Base-by-base conservation (phyloP, 2,113 vertebrate genomes). In the Turnix velox region DNA sequence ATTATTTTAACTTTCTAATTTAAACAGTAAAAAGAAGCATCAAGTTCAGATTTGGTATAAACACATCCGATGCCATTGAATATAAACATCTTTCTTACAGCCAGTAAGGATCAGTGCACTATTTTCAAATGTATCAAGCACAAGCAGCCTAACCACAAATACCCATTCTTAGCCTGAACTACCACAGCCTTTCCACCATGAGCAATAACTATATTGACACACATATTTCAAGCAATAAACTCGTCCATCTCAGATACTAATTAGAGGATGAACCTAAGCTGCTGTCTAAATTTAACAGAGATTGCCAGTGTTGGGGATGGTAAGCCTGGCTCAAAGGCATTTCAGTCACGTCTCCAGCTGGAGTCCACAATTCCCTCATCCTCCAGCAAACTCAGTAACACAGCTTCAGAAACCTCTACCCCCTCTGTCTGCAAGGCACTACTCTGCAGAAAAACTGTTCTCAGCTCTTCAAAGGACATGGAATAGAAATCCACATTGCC, bases 241-340 rank as follows among this genome's bases (percentile, higher is more conserved):
- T 84, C 0, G 0, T 28, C 45, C 69, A 51, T 73, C 73, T 78
- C 65, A 78, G 25, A 68, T 57, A 67, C 66, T 87, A 96, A 93
- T 96, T 94, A 95, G 48, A 95, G 81, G 84, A 79, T 13, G 71
- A 78, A 92, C 81, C 54, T 43, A 84, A 87, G 51, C 46, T 84
- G 20, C 27, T 72, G 49, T 68, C 87, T 94, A 95, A 95, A 90
- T 95, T 91, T 92, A 95, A 84, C 77, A 82, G 63, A 37, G 58
- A 92, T 75, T 59, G 69, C 3, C 23, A 3, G 20, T 88, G 66
- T 3, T 76, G 5, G 9, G 4, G 40, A 91, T 58, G 5, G 2
- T 39, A 82, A 87, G 63, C 82, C 69, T 82, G 69, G 80, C 65
- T 61, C 57, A 40, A 51, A 23, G 58, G n/a, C 54, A 67, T 71